Conservation (phyloP, 2,797 vertebrate genomes). For the Typhlichthys subterraneus region DNA sequence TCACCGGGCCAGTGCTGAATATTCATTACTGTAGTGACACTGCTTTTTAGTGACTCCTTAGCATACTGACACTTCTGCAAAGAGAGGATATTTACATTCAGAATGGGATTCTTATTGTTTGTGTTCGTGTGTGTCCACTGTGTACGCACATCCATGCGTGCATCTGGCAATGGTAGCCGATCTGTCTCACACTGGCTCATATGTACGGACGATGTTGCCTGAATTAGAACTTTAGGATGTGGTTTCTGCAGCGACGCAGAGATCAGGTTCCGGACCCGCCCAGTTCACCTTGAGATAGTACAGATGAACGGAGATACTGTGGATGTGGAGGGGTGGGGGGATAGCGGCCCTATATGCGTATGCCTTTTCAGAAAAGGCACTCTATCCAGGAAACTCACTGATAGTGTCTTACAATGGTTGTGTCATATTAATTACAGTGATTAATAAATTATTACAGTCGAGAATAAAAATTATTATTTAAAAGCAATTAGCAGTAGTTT, state of each 20-base stretch:
- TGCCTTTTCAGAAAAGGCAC: too few relatives aligned
- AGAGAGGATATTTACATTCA: constrained; percentile 73
- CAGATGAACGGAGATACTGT: constrained; percentile 46
- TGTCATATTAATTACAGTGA: too few relatives aligned
- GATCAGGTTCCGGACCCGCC: constrained; percentile 71
- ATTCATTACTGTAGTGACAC: constrained; percentile 74
- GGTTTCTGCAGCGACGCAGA: constrained; percentile 70
- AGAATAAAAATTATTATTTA: neutral
- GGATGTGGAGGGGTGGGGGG: constrained; percentile 8
- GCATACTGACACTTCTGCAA: constrained; percentile 76
- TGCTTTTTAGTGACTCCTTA: constrained; percentile 73
- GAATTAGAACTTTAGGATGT: constrained; percentile 77
- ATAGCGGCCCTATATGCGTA: too few relatives aligned
- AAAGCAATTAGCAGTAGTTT: too few relatives aligned
- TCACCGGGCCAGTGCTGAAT: constrained; percentile 65
- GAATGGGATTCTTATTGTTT: constrained; percentile 32
- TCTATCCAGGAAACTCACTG: too few relatives aligned
- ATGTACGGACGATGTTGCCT: constrained; percentile 73
- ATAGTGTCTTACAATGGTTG: too few relatives aligned
- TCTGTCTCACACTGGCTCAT: constrained; percentile 57
- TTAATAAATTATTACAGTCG: too few relatives aligned
- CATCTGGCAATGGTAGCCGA: constrained; percentile 54
- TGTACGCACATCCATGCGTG: constrained; percentile 23
- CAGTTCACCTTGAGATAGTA: constrained; percentile 74
- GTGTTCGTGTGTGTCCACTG: constrained; percentile 22